phyloP scores from a whole-genome alignment of 2,113 vertebrate genomes.

The Peromyscus leucopus region DNA sequence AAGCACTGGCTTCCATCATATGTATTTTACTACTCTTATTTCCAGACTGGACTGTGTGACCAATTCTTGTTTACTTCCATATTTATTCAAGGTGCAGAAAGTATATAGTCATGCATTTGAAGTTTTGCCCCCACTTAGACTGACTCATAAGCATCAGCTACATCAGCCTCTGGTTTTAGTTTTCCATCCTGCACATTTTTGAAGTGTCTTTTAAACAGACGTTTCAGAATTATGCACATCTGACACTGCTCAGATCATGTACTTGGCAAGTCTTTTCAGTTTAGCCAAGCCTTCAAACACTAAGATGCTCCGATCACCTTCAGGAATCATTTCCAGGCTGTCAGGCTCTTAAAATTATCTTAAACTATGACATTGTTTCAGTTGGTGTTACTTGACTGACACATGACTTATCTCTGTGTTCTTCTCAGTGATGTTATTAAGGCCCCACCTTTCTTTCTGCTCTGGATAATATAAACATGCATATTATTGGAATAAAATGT shows the following conservation, averaged over 20 bases:
- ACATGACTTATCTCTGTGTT: not conserved
- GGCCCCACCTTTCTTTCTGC: not conserved
- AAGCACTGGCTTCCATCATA: not conserved
- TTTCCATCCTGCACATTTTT: not conserved
- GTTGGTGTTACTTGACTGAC: constrained; percentile 20
- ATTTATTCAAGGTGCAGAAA: not conserved
- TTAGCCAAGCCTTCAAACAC: constrained; percentile 45
- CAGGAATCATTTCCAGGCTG: not conserved
- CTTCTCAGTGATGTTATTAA: not conserved
- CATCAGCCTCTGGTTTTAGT: not conserved
- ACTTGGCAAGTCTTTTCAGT: constrained; percentile 23
- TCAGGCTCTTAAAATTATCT: not conserved
- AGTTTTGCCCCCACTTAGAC: not conserved
- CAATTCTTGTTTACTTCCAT: not conserved
- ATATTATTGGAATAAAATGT: not conserved
- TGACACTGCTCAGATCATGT: constrained; percentile 26
- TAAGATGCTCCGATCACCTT: not conserved
- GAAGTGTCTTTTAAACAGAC: not conserved
- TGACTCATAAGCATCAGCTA: not conserved
- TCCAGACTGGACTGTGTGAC: not conserved
- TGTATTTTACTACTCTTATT: not conserved
- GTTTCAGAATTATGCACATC: constrained; percentile 7
- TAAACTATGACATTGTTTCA: not conserved
- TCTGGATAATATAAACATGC: not conserved
- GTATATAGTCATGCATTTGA: not conserved